phyloP scores from a whole-genome alignment of 2,113 vertebrate genomes.

The Tricholaema leucomelas region DNA sequence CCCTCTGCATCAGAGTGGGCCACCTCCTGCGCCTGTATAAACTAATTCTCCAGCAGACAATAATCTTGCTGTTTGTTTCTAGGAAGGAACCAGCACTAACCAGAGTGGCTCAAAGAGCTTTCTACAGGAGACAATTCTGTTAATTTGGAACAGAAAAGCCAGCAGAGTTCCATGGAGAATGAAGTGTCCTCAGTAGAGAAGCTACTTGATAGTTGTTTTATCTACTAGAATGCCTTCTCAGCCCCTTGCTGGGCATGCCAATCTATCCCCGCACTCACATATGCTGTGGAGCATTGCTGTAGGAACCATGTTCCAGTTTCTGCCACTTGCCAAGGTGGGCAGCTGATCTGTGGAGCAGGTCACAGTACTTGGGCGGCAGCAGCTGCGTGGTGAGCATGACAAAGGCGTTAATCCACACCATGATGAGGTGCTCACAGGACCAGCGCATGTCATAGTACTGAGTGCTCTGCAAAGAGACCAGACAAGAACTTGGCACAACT shows the following conservation, averaged over 20 bases:
- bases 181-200: not conserved
- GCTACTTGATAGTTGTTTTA: not conserved
- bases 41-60: not conserved
- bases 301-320: slow-evolving; percentile 94
- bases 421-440: slow-evolving; percentile 99
- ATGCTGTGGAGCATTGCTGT: slow-evolving; percentile 96
- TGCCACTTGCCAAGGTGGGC: slow-evolving; percentile 98
- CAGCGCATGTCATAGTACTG: slow-evolving; percentile 99
- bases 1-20: not conserved
- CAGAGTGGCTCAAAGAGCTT: not conserved
- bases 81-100: not conserved
- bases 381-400: slow-evolving; percentile 98
- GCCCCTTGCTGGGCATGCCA: not conserved
- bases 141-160: not conserved
- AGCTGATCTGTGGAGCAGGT: slow-evolving; percentile 93
- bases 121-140: not conserved
- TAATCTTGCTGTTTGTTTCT: not conserved
- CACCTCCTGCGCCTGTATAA: not conserved
- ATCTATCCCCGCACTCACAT: slow-evolving; percentile 83
- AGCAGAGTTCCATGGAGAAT: not conserved
- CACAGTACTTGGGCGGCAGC: slow-evolving; percentile 95
- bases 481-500: not conserved
- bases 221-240: not conserved
- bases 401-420: slow-evolving; percentile 99
- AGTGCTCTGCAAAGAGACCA: slow-evolving; percentile 86